These are phyloP conservation scores for Aleadryas rufinucha DNA, from an alignment of 2,113 vertebrate genomes.

Conservation along the genomic window DNA sequence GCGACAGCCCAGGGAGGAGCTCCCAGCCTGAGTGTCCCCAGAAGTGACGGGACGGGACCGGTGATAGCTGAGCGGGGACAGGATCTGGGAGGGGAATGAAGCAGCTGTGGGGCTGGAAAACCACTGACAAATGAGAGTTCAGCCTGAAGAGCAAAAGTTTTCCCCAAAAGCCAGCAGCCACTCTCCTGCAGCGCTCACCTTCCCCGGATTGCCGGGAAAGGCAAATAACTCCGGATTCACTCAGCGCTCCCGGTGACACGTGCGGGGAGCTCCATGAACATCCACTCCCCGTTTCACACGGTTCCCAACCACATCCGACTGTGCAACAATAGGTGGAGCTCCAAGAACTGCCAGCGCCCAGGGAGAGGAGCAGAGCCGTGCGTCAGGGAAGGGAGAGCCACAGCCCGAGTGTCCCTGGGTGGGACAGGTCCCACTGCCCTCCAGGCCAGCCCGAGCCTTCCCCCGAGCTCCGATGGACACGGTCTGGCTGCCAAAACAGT, in stretches of 20 bases:
- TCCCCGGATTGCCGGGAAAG: not conserved
- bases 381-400: fast-evolving
- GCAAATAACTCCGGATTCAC: fast-evolving
- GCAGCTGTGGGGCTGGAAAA: not conserved
- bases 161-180: not conserved
- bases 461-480: fast-evolving
- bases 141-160: not conserved
- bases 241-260: fast-evolving
- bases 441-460: not conserved
- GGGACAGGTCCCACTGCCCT: not conserved
- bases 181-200: not conserved
- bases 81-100: not conserved
- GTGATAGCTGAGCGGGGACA: not conserved
- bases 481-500: not conserved
- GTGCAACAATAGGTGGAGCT: not conserved
- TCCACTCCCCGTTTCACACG: fast-evolving
- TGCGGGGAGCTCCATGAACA: not conserved
- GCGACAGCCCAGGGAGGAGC: fast-evolving
- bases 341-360: not conserved
- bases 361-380: fast-evolving
- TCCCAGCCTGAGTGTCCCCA: not conserved
- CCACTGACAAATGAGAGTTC: not conserved
- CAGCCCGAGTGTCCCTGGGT: fast-evolving
- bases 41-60: fast-evolving
- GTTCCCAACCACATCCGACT: not conserved